Evolutionary conservation across 2,113 vertebrate genomes (phyloP).

Genomic region (Hemicordylus capensis): DNA sequence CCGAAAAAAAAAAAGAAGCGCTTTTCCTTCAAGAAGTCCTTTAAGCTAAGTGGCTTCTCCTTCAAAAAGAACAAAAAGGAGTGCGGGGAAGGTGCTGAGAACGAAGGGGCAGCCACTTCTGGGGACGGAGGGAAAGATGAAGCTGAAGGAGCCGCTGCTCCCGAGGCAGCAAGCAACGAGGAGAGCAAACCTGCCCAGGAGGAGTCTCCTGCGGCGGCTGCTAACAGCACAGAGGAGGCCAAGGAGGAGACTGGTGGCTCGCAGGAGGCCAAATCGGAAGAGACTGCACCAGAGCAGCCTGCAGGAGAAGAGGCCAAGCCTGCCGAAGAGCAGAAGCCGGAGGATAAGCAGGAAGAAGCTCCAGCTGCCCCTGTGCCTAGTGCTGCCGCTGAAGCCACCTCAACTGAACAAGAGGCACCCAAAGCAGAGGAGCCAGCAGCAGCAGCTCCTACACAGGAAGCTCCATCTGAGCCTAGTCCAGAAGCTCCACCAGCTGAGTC

Average conservation of each 20-base stretch:
- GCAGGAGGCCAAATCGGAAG: conserved; percentile 74
- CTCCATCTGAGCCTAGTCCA: conserved; percentile 80
- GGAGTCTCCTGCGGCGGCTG: conserved; percentile 58
- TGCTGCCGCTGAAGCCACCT: conserved; percentile 62
- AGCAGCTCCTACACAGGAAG: conserved; percentile 77
- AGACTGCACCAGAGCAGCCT: conserved; percentile 72
- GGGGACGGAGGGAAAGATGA: conserved; percentile 76
- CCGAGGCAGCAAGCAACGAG: conserved; percentile 65
- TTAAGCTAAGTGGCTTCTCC: conserved; percentile 96
- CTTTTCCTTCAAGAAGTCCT: conserved; percentile 97
- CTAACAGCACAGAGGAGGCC: conserved; percentile 64
- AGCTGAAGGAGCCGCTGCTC: conserved; percentile 61
- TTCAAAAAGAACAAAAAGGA: conserved; percentile 98
- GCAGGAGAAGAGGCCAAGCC: conserved; percentile 76
- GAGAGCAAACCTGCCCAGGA: conserved; percentile 64
- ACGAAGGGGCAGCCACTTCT: conserved; percentile 75
- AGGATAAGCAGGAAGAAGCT: conserved; percentile 70
- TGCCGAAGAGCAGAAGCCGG: conserved; percentile 46
- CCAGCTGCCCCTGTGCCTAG: conserved; percentile 43
- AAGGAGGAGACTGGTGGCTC: conserved; percentile 74
- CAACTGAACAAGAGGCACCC: conserved; percentile 74
- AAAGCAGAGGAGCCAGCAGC: conserved; percentile 77
- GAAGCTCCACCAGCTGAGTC: conserved; percentile 78
- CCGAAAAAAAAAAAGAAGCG: conserved; percentile 98
- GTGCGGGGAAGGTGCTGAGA: conserved; percentile 81